Conservation (phyloP, 2,113 vertebrate genomes). For the Hylia prasina region DNA sequence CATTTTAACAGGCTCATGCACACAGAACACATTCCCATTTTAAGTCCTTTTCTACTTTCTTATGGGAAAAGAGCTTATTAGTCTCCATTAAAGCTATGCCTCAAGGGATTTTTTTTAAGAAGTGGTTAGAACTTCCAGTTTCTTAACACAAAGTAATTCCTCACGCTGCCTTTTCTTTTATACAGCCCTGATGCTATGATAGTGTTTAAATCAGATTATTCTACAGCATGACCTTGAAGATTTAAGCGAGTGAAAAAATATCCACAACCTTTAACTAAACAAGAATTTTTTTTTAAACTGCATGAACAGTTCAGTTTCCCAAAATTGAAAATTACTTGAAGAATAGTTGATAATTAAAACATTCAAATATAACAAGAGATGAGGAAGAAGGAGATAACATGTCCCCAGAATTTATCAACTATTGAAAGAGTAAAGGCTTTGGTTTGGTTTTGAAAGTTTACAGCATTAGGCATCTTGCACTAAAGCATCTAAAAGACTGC, state of each 20-base stretch:
- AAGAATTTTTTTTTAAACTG: neutral
- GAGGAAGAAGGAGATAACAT: neutral
- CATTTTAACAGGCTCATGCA: neutral
- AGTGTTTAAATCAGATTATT: neutral
- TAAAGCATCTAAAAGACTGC: neutral
- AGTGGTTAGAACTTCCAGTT: neutral
- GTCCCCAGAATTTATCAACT: neutral
- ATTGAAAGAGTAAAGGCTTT: neutral
- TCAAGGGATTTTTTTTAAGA: neutral
- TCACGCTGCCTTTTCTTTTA: neutral
- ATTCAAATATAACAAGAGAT: neutral
- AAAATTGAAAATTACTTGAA: neutral
- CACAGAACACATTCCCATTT: neutral
- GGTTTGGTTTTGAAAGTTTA: neutral
- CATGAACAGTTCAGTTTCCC: neutral
- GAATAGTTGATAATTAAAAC: neutral
- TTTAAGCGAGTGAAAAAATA: neutral
- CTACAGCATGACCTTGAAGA: slow-evolving; percentile 20
- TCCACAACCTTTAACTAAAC: neutral
- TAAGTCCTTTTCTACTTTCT: neutral
- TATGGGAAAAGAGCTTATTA: neutral
- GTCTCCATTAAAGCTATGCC: neutral
- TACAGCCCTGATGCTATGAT: neutral
- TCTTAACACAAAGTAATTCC: neutral
- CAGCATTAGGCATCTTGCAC: neutral